Percentiles rank a stretch among this genome's conserved stretches.
Conservation (phyloP, 2,113 vertebrate species). For the Sialia sialis region DNA sequence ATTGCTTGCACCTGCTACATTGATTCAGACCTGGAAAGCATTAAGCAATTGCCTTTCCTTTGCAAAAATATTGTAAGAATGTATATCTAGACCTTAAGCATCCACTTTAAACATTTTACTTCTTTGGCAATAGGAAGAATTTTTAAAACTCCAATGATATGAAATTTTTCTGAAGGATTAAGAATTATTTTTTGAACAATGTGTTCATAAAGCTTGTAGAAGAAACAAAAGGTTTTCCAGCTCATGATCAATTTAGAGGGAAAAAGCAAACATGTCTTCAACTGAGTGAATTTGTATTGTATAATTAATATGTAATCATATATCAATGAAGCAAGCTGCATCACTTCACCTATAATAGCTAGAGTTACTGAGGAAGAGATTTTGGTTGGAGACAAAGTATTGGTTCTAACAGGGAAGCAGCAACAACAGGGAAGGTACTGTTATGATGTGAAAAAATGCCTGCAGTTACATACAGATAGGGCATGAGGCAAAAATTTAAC, state of each 20-base stretch:
- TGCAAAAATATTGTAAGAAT: neutral
- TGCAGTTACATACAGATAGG: neutral
- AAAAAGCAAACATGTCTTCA: neutral
- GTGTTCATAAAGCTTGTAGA: neutral
- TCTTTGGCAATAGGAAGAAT: neutral
- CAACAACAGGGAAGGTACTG: neutral
- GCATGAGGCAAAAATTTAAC: neutral
- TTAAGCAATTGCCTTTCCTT: neutral
- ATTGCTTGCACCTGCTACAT: neutral
- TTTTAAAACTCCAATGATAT: neutral
- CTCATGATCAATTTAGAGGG: neutral
- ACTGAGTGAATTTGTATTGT: neutral
- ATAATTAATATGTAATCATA: neutral
- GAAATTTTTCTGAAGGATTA: neutral
- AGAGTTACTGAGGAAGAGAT: neutral
- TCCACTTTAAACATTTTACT: neutral
- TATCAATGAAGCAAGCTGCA: neutral
- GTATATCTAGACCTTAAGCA: neutral
- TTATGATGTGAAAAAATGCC: neutral
- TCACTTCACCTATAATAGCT: neutral
- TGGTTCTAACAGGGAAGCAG: neutral
- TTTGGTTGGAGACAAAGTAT: neutral
- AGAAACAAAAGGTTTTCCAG: neutral
- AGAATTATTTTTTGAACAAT: neutral
- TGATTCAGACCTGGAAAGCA: neutral